Conservation (phyloP, 2,797 vertebrate genomes). For the Pelobates cultripes region DNA sequence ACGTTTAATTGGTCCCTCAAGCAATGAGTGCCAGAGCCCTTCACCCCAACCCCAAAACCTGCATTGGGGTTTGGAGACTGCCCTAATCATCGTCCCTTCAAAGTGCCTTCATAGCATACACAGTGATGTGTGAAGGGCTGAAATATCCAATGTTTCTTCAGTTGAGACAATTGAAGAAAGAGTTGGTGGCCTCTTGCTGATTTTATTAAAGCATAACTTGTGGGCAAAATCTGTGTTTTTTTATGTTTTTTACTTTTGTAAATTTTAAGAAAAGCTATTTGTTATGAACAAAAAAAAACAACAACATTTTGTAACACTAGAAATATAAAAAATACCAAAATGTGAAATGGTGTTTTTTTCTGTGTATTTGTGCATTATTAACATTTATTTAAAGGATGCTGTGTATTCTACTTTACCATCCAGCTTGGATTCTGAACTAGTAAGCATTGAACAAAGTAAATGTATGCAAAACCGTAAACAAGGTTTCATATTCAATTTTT, state of each 20-base stretch:
- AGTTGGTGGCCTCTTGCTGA: conserved; percentile 8
- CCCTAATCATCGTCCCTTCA: conserved; percentile 26
- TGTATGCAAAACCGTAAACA: too few relatives aligned
- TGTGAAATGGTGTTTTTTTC: conserved; percentile 5
- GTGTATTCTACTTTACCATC: too few relatives aligned
- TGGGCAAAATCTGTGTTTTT: conserved; percentile 39
- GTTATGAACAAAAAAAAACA: conserved; percentile 28
- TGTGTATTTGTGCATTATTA: conserved; percentile 1
- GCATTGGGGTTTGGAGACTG: conserved; percentile 26
- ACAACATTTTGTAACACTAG: conserved; percentile 43
- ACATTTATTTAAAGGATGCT: too few relatives aligned
- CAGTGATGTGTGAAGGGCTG: conserved; percentile 11
- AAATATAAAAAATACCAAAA: conserved; percentile 51
- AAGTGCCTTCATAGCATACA: conserved; percentile 35
- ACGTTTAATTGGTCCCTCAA: conserved; percentile 14
- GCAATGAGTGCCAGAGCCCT: conserved; percentile 28
- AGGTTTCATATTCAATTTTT: too few relatives aligned
- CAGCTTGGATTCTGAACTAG: too few relatives aligned
- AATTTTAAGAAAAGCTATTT: conserved; percentile 45
- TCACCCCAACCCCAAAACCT: conserved; percentile 27
- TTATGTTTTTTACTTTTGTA: conserved; percentile 48
- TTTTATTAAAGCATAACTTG: conserved; percentile 46
- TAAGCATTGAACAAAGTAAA: too few relatives aligned
- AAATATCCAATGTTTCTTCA: conserved; percentile 17
- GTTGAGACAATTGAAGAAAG: conserved; percentile 18